phyloP scores from a whole-genome alignment of 2,888 invertebrate species.

The Pyrochroa serraticornis region DNA sequence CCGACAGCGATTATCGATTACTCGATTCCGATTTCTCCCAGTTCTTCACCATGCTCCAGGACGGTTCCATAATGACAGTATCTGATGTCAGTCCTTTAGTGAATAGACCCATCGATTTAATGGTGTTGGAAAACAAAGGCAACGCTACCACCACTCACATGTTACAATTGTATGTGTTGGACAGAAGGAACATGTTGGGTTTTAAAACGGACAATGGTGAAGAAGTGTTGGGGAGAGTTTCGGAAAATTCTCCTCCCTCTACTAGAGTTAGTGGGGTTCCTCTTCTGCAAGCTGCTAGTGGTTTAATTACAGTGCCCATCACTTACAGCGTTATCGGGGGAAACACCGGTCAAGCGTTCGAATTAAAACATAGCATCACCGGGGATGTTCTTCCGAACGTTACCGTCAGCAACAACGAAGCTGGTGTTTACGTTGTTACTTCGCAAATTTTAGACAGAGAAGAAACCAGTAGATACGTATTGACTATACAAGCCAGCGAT shows the following conservation, averaged over 20 bases:
- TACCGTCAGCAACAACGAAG: constrained; percentile 59
- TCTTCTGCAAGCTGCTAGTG: constrained; percentile 72
- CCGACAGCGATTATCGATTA: constrained; percentile 68
- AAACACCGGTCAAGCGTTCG: constrained; percentile 76
- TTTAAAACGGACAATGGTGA: constrained; percentile 70
- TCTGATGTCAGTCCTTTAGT: constrained; percentile 82
- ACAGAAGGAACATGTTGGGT: constrained; percentile 80
- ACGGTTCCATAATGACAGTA: constrained; percentile 91
- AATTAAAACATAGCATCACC: constrained; percentile 67
- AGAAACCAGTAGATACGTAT: constrained; percentile 70
- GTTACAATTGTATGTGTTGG: constrained; percentile 81
- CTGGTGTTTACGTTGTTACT: constrained; percentile 78
- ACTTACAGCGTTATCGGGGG: constrained; percentile 82
- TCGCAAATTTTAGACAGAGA: constrained; percentile 81
- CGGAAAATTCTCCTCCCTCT: constrained; percentile 78
- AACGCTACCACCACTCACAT: constrained; percentile 82
- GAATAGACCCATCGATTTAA: constrained; percentile 79
- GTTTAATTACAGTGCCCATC: constrained; percentile 70
- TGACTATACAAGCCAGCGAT: constrained; percentile 82
- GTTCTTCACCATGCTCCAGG: constrained; percentile 85
- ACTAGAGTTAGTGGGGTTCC: constrained; percentile 75
- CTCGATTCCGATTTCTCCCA: constrained; percentile 82
- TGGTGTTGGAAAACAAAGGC: constrained; percentile 81
- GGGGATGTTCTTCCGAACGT: constrained; percentile 58
- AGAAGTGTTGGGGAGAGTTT: constrained; percentile 71